These are phyloP conservation scores for Subacronicta megacephala DNA, from an alignment of 2,888 invertebrate genomes.

Conservation along the genomic window DNA sequence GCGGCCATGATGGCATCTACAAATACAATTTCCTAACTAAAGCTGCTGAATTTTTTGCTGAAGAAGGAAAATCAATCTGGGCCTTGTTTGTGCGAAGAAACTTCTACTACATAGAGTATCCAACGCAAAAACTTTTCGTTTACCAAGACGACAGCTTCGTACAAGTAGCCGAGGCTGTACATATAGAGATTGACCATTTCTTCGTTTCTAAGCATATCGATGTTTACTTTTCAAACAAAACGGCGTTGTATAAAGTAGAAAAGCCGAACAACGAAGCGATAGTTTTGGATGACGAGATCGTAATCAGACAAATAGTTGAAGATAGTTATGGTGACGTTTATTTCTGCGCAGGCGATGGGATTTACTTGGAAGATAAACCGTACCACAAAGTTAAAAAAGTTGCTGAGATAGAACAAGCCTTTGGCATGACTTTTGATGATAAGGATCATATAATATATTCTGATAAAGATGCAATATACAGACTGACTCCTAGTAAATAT, in stretches of 20 bases:
- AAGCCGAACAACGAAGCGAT: conserved; percentile 56
- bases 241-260: conserved; percentile 80
- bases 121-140: conserved; percentile 73
- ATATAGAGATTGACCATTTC: conserved; percentile 77
- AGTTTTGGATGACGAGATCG: conserved; percentile 69
- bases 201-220: conserved; percentile 72
- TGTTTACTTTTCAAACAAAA: conserved; percentile 78
- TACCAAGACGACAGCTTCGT: conserved; percentile 72
- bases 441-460: conserved; percentile 75
- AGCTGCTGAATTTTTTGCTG: conserved; percentile 76
- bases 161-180: conserved; percentile 70
- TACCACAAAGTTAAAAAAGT: conserved; percentile 66
- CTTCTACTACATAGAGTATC: conserved; percentile 83
- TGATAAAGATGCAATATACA: conserved; percentile 71
- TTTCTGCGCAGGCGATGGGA: conserved; percentile 72
- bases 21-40: conserved; percentile 78
- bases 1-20: conserved; percentile 83
- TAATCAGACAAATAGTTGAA: conserved; percentile 75
- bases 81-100: conserved; percentile 73
- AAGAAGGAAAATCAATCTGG: conserved; percentile 81
- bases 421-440: conserved; percentile 79
- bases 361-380: conserved; percentile 78
- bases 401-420: conserved; percentile 70
- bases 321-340: conserved; percentile 78
- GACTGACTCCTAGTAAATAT: conserved; percentile 67